Conservation (phyloP, 2,797 vertebrate species). For the Periophthalmus magnuspinnatus region DNA sequence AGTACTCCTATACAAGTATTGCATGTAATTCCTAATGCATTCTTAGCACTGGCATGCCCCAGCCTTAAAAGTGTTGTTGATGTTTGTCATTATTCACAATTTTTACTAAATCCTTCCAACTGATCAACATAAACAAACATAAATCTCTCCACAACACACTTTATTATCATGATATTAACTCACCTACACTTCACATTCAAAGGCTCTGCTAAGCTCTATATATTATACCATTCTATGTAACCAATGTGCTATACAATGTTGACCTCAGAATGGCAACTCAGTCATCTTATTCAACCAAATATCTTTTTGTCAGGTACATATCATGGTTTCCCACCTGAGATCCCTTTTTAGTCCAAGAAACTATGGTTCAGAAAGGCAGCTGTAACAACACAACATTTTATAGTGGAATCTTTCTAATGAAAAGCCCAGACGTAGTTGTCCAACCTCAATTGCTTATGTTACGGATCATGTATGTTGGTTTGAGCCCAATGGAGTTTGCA, state of each 20-base stretch:
- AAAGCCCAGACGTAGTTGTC: constrained; percentile 53
- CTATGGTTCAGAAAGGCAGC: not conserved
- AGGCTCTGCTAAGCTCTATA: not conserved
- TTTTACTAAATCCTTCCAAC: too few species aligned
- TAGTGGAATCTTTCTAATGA: constrained; percentile 7
- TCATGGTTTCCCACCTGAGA: constrained; percentile 1
- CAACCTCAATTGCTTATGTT: constrained; percentile 68
- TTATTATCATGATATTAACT: too few species aligned
- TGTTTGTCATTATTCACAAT: too few species aligned
- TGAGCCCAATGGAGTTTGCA: constrained; percentile 38
- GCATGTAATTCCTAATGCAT: too few species aligned
- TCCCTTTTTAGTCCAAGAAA: not conserved
- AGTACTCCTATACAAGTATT: too few species aligned
- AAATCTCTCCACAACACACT: too few species aligned
- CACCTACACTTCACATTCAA: too few species aligned
- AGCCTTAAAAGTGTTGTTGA: too few species aligned
- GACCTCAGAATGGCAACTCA: not conserved
- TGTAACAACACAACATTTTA: constrained; percentile 4
- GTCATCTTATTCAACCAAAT: not conserved
- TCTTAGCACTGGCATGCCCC: too few species aligned
- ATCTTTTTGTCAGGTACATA: not conserved
- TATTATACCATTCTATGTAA: not conserved
- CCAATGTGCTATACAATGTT: not conserved
- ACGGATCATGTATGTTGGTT: constrained; percentile 53
- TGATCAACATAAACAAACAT: too few species aligned